Conservation (phyloP, 2,888 invertebrate species). For the Erannis defoliaria region DNA sequence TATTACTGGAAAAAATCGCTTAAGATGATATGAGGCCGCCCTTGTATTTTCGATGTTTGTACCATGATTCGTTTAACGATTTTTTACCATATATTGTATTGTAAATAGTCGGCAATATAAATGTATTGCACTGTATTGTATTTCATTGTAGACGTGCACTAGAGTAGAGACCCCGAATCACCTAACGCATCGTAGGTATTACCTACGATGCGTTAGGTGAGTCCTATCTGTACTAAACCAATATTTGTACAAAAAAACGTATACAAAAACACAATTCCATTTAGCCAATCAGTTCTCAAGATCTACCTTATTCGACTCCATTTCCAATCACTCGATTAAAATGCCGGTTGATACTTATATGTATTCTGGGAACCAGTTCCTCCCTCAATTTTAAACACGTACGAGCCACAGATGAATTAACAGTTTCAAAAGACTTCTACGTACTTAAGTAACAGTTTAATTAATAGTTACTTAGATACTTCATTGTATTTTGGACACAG, state of each 20-base stretch:
- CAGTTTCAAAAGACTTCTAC: background rate
- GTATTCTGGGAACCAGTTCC: constrained; percentile 31
- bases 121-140: too few species aligned
- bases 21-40: too few species aligned
- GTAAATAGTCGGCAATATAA: too few species aligned
- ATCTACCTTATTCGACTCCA: constrained; percentile 10
- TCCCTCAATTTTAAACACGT: constrained; percentile 21
- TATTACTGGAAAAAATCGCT: too few species aligned
- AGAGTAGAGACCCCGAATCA: too few species aligned
- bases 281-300: constrained; percentile 16
- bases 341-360: constrained; percentile 20
- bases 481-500: background rate
- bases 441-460: background rate
- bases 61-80: too few species aligned
- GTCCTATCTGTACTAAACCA: background rate
- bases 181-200: too few species aligned
- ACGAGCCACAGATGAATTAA: background rate
- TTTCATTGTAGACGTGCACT: too few species aligned
- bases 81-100: too few species aligned
- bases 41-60: too few species aligned
- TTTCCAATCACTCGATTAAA: constrained; percentile 35
- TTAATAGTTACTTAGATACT: background rate
- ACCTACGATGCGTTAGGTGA: too few species aligned
- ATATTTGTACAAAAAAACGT: background rate
- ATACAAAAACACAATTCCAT: constrained; percentile 10